Percentiles rank a stretch among this genome's conserved stretches.
Evolutionary conservation across 2,888 invertebrate genomes (phyloP).

Genomic region (Dascillus cervinus): DNA sequence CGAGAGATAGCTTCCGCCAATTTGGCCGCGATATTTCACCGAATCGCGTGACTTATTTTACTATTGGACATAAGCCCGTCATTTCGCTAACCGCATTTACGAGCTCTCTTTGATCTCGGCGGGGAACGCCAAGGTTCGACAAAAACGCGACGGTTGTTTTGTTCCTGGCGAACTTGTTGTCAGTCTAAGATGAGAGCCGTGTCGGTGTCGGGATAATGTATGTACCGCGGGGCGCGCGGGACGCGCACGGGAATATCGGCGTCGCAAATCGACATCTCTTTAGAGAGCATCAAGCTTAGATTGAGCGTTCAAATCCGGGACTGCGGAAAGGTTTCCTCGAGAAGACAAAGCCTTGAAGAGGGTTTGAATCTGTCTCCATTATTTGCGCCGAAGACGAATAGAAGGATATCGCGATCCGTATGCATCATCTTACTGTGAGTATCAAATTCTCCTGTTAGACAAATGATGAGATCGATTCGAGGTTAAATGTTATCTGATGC

Average conservation of each 20-base stretch:
- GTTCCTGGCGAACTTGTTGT: constrained; percentile 5
- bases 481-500: constrained; percentile 1
- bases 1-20: constrained; percentile 36
- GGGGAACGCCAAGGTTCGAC: not conserved
- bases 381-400: constrained; percentile 14
- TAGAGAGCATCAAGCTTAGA: constrained; percentile 14
- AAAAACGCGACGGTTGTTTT: constrained; percentile 9
- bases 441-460: constrained; percentile 11
- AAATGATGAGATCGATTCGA: constrained; percentile 8
- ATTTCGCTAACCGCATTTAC: constrained; percentile 29
- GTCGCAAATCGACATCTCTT: constrained; percentile 15
- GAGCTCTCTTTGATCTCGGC: constrained; percentile 25
- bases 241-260: constrained; percentile 8
- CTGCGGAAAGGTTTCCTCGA: constrained; percentile 15
- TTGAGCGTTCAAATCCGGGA: constrained; percentile 17
- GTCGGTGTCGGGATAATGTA: constrained; percentile 4
- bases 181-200: constrained; percentile 1
- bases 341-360: constrained; percentile 19
- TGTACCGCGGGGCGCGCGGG: not conserved
- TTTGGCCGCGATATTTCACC: constrained; percentile 38
- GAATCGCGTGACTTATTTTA: constrained; percentile 32
- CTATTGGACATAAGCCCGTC: constrained; percentile 35
- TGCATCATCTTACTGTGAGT: constrained; percentile 12
- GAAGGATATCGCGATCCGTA: constrained; percentile 12
- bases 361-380: constrained; percentile 21